These are phyloP conservation scores for Lanius collurio DNA, from an alignment of 2,113 vertebrate species.

Conservation along the genomic window DNA sequence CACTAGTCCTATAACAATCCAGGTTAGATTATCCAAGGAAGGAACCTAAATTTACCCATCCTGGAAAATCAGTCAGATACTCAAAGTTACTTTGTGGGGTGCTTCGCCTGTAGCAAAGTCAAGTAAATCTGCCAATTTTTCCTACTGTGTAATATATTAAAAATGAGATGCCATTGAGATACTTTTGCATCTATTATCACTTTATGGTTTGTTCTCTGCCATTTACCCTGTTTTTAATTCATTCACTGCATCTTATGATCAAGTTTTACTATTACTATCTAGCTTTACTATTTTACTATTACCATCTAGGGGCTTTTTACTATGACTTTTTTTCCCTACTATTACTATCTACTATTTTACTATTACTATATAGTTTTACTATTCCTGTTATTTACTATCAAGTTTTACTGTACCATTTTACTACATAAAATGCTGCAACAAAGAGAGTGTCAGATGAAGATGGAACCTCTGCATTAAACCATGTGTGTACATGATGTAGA, in stretches of 20 bases:
- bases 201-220: conserved; percentile 17
- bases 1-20: background rate
- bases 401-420: conserved; percentile 14
- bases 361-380: conserved; percentile 18
- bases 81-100: background rate
- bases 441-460: background rate
- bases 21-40: background rate
- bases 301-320: background rate
- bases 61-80: background rate
- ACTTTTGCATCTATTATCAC: conserved; percentile 1
- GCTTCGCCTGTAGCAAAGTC: background rate
- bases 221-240: conserved; percentile 40
- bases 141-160: background rate
- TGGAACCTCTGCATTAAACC: background rate
- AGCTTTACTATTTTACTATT: conserved; percentile 39
- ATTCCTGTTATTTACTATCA: conserved; percentile 27
- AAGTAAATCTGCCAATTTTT: background rate
- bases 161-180: background rate
- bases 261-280: conserved; percentile 30
- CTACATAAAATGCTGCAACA: background rate
- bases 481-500: background rate
- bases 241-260: conserved; percentile 20
- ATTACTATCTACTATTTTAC: conserved; percentile 34
- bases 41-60: background rate
- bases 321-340: background rate